Conservation (phyloP, 2,113 vertebrate species). For the Passer domesticus region DNA sequence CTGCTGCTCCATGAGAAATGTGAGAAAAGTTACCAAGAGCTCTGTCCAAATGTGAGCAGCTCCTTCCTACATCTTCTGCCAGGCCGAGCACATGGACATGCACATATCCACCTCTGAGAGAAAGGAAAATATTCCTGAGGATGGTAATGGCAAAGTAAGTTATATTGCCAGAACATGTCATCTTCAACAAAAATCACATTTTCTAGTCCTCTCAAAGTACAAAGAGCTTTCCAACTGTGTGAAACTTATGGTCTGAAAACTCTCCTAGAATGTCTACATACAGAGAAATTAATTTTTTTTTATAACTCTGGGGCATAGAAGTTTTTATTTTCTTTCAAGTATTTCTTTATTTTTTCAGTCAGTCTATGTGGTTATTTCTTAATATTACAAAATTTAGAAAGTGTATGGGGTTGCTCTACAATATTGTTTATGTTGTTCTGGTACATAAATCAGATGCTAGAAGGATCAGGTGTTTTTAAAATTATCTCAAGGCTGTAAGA, state of each 20-base stretch:
- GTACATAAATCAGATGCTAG: background rate
- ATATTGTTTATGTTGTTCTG: background rate
- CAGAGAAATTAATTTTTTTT: rapidly evolving
- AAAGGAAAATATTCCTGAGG: background rate
- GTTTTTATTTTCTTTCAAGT: background rate
- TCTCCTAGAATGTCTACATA: background rate
- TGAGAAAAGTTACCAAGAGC: no score
- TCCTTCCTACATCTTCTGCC: background rate
- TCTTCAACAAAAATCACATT: background rate
- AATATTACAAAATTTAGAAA: background rate
- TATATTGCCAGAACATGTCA: background rate
- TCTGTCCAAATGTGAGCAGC: background rate
- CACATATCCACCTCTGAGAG: background rate
- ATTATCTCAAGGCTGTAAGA: background rate
- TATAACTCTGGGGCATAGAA: background rate
- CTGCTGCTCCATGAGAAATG: background rate
- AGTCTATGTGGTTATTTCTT: background rate
- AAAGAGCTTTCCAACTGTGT: background rate
- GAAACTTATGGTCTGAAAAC: background rate
- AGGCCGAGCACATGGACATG: background rate
- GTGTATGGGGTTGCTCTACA: background rate
- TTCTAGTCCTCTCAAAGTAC: background rate
- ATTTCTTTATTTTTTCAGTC: background rate
- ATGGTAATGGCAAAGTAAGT: background rate
- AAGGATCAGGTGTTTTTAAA: background rate